Conservation (phyloP, 2,113 vertebrate genomes). For the Tupaia tana region DNA sequence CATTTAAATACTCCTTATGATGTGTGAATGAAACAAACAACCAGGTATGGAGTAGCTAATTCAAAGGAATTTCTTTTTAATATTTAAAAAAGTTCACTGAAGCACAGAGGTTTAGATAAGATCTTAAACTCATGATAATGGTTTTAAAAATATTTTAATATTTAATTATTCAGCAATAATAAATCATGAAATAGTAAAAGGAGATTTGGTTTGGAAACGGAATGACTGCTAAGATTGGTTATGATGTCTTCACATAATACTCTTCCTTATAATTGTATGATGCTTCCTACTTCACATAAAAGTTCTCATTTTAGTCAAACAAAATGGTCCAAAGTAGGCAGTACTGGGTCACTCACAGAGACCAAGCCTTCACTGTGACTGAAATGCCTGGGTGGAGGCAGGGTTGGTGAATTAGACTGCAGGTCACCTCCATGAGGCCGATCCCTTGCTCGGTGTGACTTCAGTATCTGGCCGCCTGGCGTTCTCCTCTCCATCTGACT, state of each 20-base stretch:
- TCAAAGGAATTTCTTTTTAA: slow-evolving; percentile 47
- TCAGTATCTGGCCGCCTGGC: too few relatives aligned
- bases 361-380: background rate
- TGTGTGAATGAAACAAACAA: background rate
- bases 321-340: background rate
- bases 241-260: background rate
- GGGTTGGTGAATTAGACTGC: background rate
- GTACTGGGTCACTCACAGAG: background rate
- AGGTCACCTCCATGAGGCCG: background rate
- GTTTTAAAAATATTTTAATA: slow-evolving; percentile 40
- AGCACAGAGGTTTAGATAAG: slow-evolving; percentile 8
- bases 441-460: too few relatives aligned
- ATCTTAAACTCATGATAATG: background rate
- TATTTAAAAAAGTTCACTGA: slow-evolving; percentile 48
- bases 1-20: slow-evolving; percentile 6
- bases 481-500: too few relatives aligned
- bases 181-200: background rate
- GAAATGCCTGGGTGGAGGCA: fast-evolving
- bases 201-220: background rate
- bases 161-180: slow-evolving; percentile 43
- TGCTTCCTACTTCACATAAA: background rate
- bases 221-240: background rate
- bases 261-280: background rate
- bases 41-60: background rate
- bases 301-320: background rate